Base-by-base conservation (phyloP, 2,797 vertebrate genomes). In the Notoglanidium macrostoma region DNA sequence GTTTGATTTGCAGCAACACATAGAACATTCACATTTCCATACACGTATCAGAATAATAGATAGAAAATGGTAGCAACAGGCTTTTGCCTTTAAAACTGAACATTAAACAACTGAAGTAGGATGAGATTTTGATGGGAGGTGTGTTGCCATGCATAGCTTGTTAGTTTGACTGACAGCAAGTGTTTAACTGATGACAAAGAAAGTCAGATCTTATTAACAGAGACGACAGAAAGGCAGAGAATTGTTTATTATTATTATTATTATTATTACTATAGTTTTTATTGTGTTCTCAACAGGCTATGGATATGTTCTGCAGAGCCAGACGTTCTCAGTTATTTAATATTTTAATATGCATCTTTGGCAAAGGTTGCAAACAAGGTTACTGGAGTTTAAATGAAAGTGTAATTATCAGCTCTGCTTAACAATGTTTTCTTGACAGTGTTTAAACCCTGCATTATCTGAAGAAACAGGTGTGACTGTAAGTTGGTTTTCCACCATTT, bases 131-230 rank as follows among this genome's bases (percentile, higher is more conserved):
- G 72, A 80, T 65, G 21, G 40, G 29, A 86, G 17, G 35, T 82
- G 44, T 70, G 79, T 40, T 35, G 23, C 40, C 29, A 70, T 76
- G 61, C 40, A 2, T 55, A 59, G 79, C 74, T 87, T 86, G 57
- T 81, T 88, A 79, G 86, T 88, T 77, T 88, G 67, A 89, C 49
- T 79, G 73, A 77, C 65, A 77, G 51, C n/a, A 6, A 89, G 61
- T 12, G 10, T 82, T 79, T 79, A 87, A 61, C 70, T 80, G 46
- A 87, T 78, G 76, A 63, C 44, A 88, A 57, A 72, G 32, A 59
- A 84, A 67, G 12, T 73, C 63, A 8, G 57, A 61, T 68, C 9
- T 5, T 81, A 29, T 87, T 80, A 65, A 59, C 15, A 68, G 46
- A 84, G 51, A 80, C 23, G 14, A 68, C 14, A 21, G 73, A 77